A percentile compares a stretch with the other conserved stretches of the same genome.
Conservation (phyloP, 2,113 vertebrate genomes). For the Drymodes brunneopygia region DNA sequence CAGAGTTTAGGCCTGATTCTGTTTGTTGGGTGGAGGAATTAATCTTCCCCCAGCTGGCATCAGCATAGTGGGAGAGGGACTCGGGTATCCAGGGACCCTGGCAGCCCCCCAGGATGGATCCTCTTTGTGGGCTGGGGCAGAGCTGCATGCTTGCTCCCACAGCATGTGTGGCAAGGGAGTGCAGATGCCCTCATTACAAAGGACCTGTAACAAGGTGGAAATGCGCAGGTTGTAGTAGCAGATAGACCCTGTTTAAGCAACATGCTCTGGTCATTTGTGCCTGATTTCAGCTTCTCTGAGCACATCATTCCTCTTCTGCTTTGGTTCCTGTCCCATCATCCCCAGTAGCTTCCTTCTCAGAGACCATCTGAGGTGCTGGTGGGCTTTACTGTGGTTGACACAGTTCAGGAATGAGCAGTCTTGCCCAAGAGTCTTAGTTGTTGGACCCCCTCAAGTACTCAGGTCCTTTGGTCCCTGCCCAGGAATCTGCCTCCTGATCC, state of each 20-base stretch:
- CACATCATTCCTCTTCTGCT: not conserved
- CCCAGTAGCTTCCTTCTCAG: not conserved
- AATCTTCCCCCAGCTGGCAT: not conserved
- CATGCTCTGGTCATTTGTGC: not conserved
- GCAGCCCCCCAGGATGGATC: not conserved
- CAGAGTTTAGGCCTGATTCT: not conserved
- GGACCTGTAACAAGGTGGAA: not conserved
- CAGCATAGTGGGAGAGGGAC: accelerated
- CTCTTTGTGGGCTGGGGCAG: accelerated
- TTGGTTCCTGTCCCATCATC: not conserved
- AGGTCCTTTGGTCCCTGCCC: not conserved
- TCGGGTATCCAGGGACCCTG: accelerated
- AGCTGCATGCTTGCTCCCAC: not conserved
- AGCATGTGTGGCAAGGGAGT: accelerated
- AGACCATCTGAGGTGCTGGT: not conserved
- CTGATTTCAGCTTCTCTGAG: not conserved
- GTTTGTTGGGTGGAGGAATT: not conserved
- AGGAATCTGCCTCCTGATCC: not conserved
- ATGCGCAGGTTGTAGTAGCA: not conserved
- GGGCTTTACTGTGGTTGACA: not conserved
- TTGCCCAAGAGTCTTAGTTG: not conserved
- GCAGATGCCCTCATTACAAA: not conserved
- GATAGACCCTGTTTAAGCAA: not conserved
- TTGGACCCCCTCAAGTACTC: not conserved
- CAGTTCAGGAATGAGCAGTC: not conserved